Evolutionary conservation across 2,113 vertebrate species (phyloP).

Genomic region (Anhinga anhinga): DNA sequence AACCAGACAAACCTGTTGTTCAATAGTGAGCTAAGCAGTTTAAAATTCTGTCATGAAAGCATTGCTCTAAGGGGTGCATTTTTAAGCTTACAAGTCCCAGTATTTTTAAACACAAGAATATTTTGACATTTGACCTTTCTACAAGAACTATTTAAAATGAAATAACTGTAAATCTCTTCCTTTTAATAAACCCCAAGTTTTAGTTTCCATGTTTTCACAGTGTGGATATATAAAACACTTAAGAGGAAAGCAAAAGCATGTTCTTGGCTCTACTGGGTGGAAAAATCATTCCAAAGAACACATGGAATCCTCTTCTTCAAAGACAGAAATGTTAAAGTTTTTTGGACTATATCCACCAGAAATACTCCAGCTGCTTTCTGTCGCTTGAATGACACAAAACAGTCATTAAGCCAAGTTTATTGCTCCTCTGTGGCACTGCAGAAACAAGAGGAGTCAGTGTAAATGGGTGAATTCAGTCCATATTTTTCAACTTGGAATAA

Average conservation of each 20-base stretch:
- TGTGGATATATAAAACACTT: constrained; percentile 4
- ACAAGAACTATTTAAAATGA: not conserved
- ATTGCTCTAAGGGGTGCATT: not conserved
- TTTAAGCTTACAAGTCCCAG: not conserved
- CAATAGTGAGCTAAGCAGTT: not conserved
- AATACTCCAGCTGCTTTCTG: constrained; percentile 30
- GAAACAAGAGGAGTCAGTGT: not conserved
- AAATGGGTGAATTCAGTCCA: not conserved
- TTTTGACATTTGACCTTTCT: not conserved
- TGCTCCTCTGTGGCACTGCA: not conserved
- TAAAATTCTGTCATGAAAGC: not conserved
- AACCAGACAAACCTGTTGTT: not conserved
- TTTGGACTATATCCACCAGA: not conserved
- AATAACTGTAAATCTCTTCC: constrained; percentile 13
- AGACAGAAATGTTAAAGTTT: not conserved
- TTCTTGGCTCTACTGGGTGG: not conserved
- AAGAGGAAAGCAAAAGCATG: constrained; percentile 30
- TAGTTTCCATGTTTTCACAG: constrained; percentile 1
- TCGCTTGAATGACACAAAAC: constrained; percentile 29
- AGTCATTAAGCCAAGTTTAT: constrained; percentile 29
- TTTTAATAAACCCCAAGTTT: not conserved
- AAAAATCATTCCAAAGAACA: constrained; percentile 22
- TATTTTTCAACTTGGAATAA: not conserved
- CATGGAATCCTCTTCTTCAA: constrained; percentile 30
- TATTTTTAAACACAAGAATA: not conserved